phyloP scores from a whole-genome alignment of 2,888 invertebrate genomes.

The Lepidocyrtoides sp. region DNA sequence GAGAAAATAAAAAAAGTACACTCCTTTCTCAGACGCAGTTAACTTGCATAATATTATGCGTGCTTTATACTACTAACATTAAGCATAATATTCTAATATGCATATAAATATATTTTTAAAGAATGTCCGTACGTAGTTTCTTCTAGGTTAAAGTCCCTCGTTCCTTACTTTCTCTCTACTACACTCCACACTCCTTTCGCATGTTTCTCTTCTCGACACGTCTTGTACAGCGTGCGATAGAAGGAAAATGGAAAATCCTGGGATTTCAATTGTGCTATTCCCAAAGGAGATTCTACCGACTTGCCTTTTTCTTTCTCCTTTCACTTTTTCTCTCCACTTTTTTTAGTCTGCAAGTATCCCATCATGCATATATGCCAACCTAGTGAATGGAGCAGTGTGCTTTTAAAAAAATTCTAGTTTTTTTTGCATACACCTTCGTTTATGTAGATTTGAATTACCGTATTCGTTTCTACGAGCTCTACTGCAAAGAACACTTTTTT shows the following conservation, averaged over 20 bases:
- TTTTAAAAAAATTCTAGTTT: slow-evolving; percentile 29
- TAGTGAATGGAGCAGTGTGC: not conserved
- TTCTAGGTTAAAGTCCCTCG: not conserved
- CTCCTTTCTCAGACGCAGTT: not conserved
- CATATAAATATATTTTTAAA: slow-evolving; percentile 37
- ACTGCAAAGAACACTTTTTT: slow-evolving; percentile 17
- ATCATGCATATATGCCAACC: not conserved
- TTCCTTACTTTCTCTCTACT: not conserved
- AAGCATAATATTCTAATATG: slow-evolving; percentile 9
- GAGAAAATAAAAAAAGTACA: not conserved
- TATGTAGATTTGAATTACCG: not conserved
- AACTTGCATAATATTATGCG: not conserved
- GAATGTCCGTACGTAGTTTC: not conserved
- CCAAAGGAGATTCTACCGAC: slow-evolving; percentile 67
- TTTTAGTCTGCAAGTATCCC: not conserved
- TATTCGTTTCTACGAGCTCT: not conserved
- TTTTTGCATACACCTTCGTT: slow-evolving; percentile 38
- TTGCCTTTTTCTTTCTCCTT: slow-evolving; percentile 53
- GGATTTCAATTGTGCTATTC: slow-evolving; percentile 75
- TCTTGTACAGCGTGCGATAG: not conserved
- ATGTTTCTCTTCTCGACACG: slow-evolving; percentile 3
- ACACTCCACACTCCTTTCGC: not conserved
- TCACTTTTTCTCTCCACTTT: slow-evolving; percentile 32
- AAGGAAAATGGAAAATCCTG: slow-evolving; percentile 75
- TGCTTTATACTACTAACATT: not conserved